phyloP scores from a whole-genome alignment of 1,140 invertebrate genomes.

The Papilio helenus region DNA sequence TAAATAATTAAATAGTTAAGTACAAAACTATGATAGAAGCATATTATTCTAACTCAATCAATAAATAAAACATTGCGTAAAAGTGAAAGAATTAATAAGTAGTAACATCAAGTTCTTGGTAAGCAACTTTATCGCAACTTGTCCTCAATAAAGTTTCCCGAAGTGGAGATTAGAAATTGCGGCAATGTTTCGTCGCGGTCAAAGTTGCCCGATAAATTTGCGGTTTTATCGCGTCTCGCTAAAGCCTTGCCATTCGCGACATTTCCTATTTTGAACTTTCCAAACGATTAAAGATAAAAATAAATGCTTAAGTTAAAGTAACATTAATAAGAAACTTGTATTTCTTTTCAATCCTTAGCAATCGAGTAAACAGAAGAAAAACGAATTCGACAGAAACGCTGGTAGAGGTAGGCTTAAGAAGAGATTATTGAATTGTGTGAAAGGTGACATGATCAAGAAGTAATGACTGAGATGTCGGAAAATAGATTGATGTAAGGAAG shows the following conservation, averaged over 20 bases:
- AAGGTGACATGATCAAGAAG: no score
- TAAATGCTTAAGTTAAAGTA: background rate
- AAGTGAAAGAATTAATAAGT: conserved; percentile 1
- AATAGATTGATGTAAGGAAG: no score
- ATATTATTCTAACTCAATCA: no score
- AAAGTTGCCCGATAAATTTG: conserved; percentile 4
- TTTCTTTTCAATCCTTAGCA: no score
- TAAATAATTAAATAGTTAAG: no score
- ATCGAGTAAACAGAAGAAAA: no score
- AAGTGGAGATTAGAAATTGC: conserved; percentile 11
- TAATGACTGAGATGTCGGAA: no score
- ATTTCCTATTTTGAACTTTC: conserved; percentile 8
- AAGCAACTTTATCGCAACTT: conserved; percentile 2
- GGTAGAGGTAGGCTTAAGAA: no score
- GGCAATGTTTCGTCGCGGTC: conserved; percentile 6
- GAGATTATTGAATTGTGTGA: no score
- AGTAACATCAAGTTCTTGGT: background rate
- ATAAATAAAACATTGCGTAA: background rate
- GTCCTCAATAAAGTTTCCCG: conserved; percentile 12
- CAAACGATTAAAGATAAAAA: background rate
- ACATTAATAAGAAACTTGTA: background rate
- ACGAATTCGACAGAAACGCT: no score
- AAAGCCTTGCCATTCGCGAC: background rate
- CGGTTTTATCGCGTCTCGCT: conserved; percentile 6
- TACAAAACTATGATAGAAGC: no score